Conservation (phyloP, 2,888 invertebrate species). For the Pterostichus madidus region DNA sequence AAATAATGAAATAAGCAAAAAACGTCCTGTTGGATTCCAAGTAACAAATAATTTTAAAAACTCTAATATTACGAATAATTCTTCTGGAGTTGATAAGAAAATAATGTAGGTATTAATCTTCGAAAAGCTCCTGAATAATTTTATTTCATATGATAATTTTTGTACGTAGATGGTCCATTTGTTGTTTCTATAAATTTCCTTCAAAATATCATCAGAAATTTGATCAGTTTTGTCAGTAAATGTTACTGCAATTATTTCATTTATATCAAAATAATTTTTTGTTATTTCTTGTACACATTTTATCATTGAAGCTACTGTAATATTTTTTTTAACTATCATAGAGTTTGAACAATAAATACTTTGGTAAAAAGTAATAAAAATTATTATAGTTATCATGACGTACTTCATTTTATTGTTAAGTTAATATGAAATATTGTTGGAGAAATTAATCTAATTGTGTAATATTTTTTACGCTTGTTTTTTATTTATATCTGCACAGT, state of each 20-base stretch:
- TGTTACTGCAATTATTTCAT: not conserved
- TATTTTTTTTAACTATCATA: not conserved
- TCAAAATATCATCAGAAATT: not conserved
- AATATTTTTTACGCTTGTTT: too few species aligned
- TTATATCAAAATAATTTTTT: not conserved
- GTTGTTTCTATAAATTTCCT: not conserved
- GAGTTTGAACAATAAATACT: not conserved
- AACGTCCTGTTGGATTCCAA: constrained; percentile 13
- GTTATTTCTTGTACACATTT: constrained; percentile 1
- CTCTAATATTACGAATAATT: not conserved
- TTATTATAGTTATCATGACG: not conserved
- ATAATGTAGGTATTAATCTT: constrained; percentile 28
- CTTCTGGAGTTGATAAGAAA: not conserved
- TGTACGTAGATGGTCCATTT: constrained; percentile 6
- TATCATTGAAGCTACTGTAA: not conserved
- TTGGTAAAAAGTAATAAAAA: not conserved
- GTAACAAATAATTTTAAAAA: not conserved
- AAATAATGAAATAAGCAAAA: constrained; percentile 13
- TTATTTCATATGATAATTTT: not conserved
- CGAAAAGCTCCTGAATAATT: not conserved
- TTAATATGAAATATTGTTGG: too few species aligned
- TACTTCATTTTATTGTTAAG: too few species aligned
- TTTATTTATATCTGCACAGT: too few species aligned
- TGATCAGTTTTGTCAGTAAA: not conserved
- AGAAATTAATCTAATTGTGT: too few species aligned